These are phyloP conservation scores for Aspidoscelis tigris DNA, from an alignment of 2,113 vertebrate genomes.

Conservation along the genomic window DNA sequence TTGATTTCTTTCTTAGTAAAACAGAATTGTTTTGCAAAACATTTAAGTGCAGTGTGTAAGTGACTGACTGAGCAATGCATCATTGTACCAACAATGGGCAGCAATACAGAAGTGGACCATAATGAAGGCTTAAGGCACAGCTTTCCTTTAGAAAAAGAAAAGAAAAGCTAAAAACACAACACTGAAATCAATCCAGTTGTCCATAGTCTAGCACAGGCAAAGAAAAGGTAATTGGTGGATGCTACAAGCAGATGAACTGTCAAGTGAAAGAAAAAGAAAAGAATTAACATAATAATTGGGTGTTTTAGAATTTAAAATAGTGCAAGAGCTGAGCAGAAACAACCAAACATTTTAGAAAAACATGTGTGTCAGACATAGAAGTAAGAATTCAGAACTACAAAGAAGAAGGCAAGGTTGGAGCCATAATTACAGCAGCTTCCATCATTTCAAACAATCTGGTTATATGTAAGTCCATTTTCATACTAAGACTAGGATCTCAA, in stretches of 20 bases:
- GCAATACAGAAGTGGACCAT: background rate
- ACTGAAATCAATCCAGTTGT: conserved; percentile 31
- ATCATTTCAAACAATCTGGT: no score
- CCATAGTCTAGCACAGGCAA: conserved; percentile 25
- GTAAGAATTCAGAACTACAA: background rate
- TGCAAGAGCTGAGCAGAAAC: conserved; percentile 8
- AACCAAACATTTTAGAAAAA: conserved; percentile 25
- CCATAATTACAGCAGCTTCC: no score
- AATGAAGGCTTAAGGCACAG: background rate
- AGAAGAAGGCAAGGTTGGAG: no score
- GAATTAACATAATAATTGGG: conserved; percentile 14
- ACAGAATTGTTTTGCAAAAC: background rate
- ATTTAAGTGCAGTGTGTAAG: background rate
- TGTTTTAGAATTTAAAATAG: conserved; percentile 13
- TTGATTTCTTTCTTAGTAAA: background rate
- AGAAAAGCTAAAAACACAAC: background rate
- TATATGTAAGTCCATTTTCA: no score
- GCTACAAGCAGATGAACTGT: conserved; percentile 24
- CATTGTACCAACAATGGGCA: conserved; percentile 2
- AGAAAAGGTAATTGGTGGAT: conserved; percentile 18
- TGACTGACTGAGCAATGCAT: background rate
- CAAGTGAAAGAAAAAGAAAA: conserved; percentile 15
- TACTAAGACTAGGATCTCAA: no score
- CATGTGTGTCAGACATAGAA: background rate
- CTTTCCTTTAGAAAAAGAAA: background rate